These are phyloP conservation scores for Craniophora ligustri DNA, from an alignment of 2,888 invertebrate species.

Conservation along the genomic window DNA sequence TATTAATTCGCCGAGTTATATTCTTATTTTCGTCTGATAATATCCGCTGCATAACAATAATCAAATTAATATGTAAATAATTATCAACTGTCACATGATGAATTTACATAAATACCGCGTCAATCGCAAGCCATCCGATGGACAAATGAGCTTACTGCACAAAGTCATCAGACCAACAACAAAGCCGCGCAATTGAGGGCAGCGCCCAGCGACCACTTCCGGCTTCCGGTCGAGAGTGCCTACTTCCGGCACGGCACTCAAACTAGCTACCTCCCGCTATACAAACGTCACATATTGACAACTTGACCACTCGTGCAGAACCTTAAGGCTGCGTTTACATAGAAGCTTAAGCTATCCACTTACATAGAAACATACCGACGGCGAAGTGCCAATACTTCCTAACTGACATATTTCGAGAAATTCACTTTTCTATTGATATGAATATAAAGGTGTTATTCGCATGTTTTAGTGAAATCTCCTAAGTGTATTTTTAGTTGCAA, in stretches of 20 bases:
- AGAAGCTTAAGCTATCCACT: too few relatives aligned
- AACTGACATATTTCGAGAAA: too few relatives aligned
- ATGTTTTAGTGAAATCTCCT: too few relatives aligned
- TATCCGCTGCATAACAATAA: too few relatives aligned
- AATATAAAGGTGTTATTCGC: too few relatives aligned
- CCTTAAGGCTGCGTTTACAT: slow-evolving; percentile 15
- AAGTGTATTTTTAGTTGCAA: too few relatives aligned
- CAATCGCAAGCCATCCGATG: neutral
- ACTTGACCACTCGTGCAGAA: slow-evolving; percentile 53
- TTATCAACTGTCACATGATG: neutral
- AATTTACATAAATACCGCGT: neutral
- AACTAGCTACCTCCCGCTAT: slow-evolving; percentile 35
- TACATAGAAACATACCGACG: too few relatives aligned
- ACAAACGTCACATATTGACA: slow-evolving; percentile 39
- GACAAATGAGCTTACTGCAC: slow-evolving; percentile 3
- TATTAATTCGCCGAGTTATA: too few relatives aligned
- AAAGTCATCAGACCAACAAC: slow-evolving; percentile 31
- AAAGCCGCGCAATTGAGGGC: slow-evolving; percentile 49
- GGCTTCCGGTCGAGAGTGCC: neutral
- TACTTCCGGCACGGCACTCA: slow-evolving; percentile 10
- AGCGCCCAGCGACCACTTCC: slow-evolving; percentile 28
- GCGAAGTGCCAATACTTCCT: too few relatives aligned
- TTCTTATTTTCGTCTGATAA: too few relatives aligned
- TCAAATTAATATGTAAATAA: neutral
- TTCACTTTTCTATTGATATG: too few relatives aligned